These are phyloP conservation scores for Ondatra zibethicus DNA, from an alignment of 2,113 vertebrate species.

Conservation along the genomic window DNA sequence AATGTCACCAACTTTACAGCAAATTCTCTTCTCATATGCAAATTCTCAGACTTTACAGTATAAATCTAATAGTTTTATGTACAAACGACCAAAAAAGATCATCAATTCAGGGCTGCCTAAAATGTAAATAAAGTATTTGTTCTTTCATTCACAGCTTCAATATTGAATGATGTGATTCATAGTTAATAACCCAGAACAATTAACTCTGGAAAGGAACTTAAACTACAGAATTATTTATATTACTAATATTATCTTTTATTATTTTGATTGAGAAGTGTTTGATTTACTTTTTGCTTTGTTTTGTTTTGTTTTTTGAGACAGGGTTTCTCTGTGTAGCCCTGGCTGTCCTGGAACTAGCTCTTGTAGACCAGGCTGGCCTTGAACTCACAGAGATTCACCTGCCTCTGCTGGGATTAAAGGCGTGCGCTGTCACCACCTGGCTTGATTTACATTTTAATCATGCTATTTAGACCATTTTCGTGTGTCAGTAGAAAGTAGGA, in stretches of 20 bases:
- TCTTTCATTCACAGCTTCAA: not conserved
- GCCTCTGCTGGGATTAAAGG: too few relatives aligned
- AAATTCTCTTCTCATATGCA: slow-evolving; percentile 10
- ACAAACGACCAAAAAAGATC: slow-evolving; percentile 16
- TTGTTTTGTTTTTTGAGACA: too few relatives aligned
- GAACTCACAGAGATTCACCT: too few relatives aligned
- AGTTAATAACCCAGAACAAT: slow-evolving; percentile 49
- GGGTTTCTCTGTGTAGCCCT: too few relatives aligned
- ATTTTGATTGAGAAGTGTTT: slow-evolving; percentile 33
- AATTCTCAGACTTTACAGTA: slow-evolving; percentile 45
- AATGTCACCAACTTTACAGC: not conserved
- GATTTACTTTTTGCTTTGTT: slow-evolving; percentile 29
- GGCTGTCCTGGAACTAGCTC: too few relatives aligned
- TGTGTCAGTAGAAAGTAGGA: not conserved
- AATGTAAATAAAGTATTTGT: slow-evolving; percentile 21
- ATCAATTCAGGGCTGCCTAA: slow-evolving; percentile 11
- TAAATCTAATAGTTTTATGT: slow-evolving; percentile 30
- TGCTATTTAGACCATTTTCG: slow-evolving; percentile 35
- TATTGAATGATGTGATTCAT: slow-evolving; percentile 27
- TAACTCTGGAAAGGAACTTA: not conserved
- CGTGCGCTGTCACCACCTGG: too few relatives aligned
- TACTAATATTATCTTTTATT: slow-evolving; percentile 15
- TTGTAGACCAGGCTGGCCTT: too few relatives aligned
- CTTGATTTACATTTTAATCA: slow-evolving; percentile 63
- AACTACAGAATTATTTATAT: not conserved